phyloP scores from a whole-genome alignment of 2,888 invertebrate genomes.

The Machimus rusticus region DNA sequence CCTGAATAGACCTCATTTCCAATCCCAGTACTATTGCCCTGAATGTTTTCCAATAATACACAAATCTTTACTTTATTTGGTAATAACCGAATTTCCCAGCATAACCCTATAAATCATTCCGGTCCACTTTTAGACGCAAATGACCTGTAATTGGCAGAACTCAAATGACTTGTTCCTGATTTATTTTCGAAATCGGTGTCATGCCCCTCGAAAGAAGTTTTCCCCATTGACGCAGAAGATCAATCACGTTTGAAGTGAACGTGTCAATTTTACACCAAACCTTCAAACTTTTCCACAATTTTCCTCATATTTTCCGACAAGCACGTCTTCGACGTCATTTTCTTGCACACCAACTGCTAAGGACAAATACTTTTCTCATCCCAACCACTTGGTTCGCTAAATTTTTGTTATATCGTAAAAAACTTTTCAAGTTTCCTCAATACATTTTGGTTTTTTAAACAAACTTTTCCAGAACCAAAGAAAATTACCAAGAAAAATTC shows the following conservation, averaged over 20 bases:
- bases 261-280: background rate
- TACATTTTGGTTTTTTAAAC: background rate
- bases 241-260: background rate
- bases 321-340: background rate
- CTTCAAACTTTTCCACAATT: background rate
- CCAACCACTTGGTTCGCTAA: background rate
- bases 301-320: background rate
- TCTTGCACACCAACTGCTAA: background rate
- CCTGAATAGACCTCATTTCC: background rate
- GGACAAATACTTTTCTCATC: background rate
- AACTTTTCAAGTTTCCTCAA: background rate
- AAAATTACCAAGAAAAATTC: background rate
- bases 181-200: background rate
- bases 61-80: background rate
- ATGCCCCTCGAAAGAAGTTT: background rate
- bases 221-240: background rate
- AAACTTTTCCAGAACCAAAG: background rate
- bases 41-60: background rate
- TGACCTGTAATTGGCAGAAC: background rate
- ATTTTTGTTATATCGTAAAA: background rate
- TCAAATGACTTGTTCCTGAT: background rate
- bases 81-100: background rate
- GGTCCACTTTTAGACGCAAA: background rate
- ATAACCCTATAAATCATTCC: background rate
- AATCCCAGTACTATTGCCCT: background rate